Conservation (phyloP, 1,140 invertebrate genomes). For the Acromyrmex heyeri region DNA sequence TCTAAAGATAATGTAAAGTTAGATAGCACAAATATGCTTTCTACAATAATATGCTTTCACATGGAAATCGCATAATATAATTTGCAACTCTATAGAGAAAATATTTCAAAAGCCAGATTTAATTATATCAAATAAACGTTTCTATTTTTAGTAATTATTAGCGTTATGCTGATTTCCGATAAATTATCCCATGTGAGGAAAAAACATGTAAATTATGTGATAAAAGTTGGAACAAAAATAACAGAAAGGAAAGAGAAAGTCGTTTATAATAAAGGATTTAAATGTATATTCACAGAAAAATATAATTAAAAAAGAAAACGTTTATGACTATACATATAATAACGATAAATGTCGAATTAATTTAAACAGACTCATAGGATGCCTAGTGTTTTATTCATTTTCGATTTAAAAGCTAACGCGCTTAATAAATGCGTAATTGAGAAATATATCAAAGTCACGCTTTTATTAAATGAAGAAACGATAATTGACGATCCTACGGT, state of each 20-base stretch:
- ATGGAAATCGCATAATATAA: background rate
- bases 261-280: background rate
- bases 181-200: background rate
- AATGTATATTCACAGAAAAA: background rate
- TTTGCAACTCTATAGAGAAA: background rate
- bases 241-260: background rate
- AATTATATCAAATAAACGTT: slow-evolving; percentile 6
- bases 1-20: background rate
- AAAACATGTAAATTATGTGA: background rate
- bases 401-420: slow-evolving; percentile 7
- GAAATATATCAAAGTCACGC: slow-evolving; percentile 9
- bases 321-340: slow-evolving; percentile 1
- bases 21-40: background rate
- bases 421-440: slow-evolving; percentile 32
- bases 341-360: slow-evolving; percentile 37
- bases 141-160: slow-evolving; percentile 1
- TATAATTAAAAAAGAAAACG: slow-evolving; percentile 10
- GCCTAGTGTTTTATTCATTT: background rate
- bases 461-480: background rate
- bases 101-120: background rate
- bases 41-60: background rate
- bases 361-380: slow-evolving; percentile 29
- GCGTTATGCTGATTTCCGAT: background rate
- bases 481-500: background rate
- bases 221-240: background rate